phyloP scores from a whole-genome alignment of 2,797 vertebrate species.

The Gobio occitaniae region DNA sequence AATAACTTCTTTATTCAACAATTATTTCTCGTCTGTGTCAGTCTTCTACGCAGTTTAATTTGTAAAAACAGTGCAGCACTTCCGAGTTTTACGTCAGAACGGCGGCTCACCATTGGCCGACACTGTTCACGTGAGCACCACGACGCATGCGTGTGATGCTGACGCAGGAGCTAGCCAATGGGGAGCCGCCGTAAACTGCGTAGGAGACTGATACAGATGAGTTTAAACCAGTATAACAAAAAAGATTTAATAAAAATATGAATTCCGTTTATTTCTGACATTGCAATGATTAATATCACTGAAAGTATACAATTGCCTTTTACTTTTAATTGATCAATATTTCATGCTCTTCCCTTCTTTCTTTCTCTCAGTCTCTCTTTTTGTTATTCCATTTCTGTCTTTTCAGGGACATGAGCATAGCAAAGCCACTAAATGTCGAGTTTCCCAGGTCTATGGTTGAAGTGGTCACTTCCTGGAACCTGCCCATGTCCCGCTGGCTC shows the following conservation, averaged over 20 bases:
- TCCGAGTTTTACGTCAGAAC: no score
- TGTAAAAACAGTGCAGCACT: no score
- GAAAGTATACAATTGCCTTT: neutral
- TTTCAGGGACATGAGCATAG: constrained; percentile 86
- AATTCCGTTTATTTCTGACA: constrained; percentile 1
- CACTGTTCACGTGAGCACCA: no score
- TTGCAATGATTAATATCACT: neutral
- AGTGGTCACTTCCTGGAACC: constrained; percentile 93
- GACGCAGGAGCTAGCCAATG: no score
- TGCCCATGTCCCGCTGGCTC: constrained; percentile 93
- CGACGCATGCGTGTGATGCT: no score
- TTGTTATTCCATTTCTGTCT: constrained; percentile 16
- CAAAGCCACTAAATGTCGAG: constrained; percentile 87
- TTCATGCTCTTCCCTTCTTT: constrained; percentile 4
- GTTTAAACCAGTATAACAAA: neutral
- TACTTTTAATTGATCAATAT: neutral
- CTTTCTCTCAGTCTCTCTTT: neutral
- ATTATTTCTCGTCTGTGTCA: no score
- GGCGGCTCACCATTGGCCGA: no score
- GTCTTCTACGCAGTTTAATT: no score
- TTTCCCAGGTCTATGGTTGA: constrained; percentile 91
- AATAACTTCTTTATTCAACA: no score
- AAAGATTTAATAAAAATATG: neutral
- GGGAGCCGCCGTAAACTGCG: no score
- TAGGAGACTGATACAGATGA: neutral